phyloP scores from a whole-genome alignment of 2,113 vertebrate genomes.

The Phoenicopterus ruber region DNA sequence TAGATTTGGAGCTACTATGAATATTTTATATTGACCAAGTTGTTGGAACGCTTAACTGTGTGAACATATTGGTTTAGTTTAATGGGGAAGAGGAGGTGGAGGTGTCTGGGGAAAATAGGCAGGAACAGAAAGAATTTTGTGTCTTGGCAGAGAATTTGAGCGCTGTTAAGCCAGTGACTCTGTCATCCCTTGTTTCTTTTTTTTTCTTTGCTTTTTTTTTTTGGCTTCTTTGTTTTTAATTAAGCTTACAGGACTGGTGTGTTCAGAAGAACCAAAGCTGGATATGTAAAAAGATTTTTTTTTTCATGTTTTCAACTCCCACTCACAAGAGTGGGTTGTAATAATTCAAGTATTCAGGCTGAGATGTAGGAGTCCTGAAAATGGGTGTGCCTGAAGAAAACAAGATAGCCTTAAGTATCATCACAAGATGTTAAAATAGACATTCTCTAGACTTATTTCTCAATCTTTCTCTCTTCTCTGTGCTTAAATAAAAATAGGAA shows the following conservation, averaged over 20 bases:
- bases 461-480: not conserved
- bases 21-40: constrained; percentile 44
- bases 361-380: constrained; percentile 25
- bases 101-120: constrained; percentile 42
- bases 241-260: not conserved
- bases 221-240: constrained; percentile 22
- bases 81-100: constrained; percentile 46
- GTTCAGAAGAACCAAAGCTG: not conserved
- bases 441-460: not conserved
- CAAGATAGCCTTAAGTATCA: not conserved
- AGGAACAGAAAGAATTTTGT: constrained; percentile 44
- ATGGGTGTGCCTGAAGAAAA: constrained; percentile 1
- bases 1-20: constrained; percentile 2
- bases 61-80: constrained; percentile 60
- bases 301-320: not conserved
- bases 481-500: not conserved
- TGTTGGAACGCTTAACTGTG: not conserved
- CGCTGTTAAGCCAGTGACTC: constrained; percentile 23
- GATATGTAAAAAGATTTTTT: not conserved
- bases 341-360: not conserved
- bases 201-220: not conserved
- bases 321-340: constrained; percentile 22
- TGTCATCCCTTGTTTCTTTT: not conserved
- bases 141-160: constrained; percentile 33
- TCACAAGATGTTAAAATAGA: constrained; percentile 1